Percentiles rank a stretch among this genome's conserved stretches.
phyloP scores from a whole-genome alignment of 2,888 invertebrate genomes.

The Erebia aethiops region DNA sequence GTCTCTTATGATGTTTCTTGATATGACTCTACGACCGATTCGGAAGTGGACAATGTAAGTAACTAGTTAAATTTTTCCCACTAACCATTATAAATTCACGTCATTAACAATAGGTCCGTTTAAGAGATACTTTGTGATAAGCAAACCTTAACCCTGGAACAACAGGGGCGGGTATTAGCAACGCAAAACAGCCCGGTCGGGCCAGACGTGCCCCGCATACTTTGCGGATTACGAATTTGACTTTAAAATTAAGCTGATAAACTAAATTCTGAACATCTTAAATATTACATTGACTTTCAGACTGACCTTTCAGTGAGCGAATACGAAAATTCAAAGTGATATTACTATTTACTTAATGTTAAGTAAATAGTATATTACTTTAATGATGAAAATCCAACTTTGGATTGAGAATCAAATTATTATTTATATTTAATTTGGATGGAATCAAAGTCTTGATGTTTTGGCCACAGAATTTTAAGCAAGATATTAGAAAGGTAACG shows the following conservation, averaged over 20 bases:
- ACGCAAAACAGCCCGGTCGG: slow-evolving; percentile 56
- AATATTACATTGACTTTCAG: slow-evolving; percentile 59
- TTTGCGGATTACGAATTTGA: slow-evolving; percentile 70
- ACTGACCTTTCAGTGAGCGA: slow-evolving; percentile 33
- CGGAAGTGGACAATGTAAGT: no score
- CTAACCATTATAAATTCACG: neutral
- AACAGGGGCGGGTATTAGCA: slow-evolving; percentile 53
- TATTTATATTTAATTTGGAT: no score
- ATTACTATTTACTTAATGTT: neutral
- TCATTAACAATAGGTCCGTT: neutral
- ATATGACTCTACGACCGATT: no score
- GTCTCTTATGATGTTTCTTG: no score
- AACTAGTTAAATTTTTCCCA: no score
- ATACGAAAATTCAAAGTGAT: neutral
- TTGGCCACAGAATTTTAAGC: no score
- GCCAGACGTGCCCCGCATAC: slow-evolving; percentile 60
- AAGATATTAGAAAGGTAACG: no score
- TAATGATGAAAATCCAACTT: neutral
- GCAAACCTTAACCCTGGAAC: slow-evolving; percentile 49
- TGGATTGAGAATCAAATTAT: no score
- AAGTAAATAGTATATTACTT: neutral
- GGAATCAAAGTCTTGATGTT: no score
- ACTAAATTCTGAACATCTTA: slow-evolving; percentile 56
- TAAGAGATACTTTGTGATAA: slow-evolving; percentile 28
- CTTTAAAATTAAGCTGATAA: slow-evolving; percentile 72